Evolutionary conservation across 2,888 invertebrate species (phyloP).

Genomic region (Phorcus lineatus): DNA sequence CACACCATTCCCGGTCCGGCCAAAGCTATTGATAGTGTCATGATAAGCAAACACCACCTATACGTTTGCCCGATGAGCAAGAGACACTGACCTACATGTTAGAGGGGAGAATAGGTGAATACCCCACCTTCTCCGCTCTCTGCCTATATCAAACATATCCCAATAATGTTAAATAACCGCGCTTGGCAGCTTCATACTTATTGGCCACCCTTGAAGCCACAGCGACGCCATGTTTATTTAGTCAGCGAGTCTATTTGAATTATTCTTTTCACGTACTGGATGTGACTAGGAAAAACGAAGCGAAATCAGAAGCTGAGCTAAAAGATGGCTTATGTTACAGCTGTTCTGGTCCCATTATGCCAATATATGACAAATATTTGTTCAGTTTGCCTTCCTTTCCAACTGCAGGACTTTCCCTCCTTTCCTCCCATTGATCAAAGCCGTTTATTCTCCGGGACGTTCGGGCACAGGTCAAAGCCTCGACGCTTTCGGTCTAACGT

Average conservation of each 20-base stretch:
- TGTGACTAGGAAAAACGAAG: background rate
- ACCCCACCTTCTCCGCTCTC: background rate
- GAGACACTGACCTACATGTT: background rate
- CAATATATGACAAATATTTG: conserved; percentile 28
- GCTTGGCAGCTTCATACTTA: background rate
- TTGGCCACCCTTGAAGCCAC: background rate
- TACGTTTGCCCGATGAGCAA: no score
- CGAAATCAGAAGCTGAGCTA: background rate
- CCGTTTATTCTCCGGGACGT: background rate
- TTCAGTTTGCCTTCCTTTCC: conserved; percentile 18
- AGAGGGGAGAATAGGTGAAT: background rate
- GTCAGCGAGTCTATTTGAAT: background rate
- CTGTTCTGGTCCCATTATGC: conserved; percentile 26
- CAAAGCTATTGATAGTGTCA: no score
- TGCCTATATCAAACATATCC: background rate
- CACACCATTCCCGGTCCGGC: no score
- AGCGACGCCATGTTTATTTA: conserved; percentile 14
- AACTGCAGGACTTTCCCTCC: background rate
- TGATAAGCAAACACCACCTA: no score
- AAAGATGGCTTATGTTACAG: conserved; percentile 28
- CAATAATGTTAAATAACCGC: background rate
- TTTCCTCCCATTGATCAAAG: conserved; percentile 25
- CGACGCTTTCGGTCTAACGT: conserved; percentile 25
- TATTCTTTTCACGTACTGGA: background rate
- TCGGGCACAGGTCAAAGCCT: background rate